Conservation (phyloP, 30 jellyfish, hydroid and myxozoan genomes). For the Cassiopea xamachana region DNA sequence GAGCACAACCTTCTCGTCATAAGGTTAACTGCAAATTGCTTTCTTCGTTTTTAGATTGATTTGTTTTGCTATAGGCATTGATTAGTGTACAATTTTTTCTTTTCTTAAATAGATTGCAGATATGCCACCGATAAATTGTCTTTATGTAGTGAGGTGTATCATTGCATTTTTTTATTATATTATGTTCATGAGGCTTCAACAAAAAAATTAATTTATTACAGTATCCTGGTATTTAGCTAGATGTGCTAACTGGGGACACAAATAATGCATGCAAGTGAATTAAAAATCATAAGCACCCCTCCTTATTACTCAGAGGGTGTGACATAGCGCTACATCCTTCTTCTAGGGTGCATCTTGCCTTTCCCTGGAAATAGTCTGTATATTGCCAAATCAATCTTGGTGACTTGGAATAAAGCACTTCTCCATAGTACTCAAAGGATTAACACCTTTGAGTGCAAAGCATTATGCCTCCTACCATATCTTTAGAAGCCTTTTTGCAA, state of each 20-base stretch:
- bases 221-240: not conserved
- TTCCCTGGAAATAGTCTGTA: not conserved
- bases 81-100: too few relatives aligned
- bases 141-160: too few relatives aligned
- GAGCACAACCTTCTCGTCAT: too few relatives aligned
- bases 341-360: too few relatives aligned
- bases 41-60: too few relatives aligned
- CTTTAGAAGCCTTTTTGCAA: not conserved
- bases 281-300: not conserved
- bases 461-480: not conserved
- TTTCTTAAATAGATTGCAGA: too few relatives aligned
- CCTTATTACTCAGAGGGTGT: not conserved
- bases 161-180: too few relatives aligned
- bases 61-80: too few relatives aligned
- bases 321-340: too few relatives aligned
- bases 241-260: not conserved
- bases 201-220: not conserved
- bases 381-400: not conserved
- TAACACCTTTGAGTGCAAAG: not conserved
- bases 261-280: not conserved
- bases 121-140: too few relatives aligned
- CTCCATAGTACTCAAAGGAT: not conserved
- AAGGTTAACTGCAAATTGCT: too few relatives aligned
- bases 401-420: not conserved
- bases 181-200: not conserved